Base-by-base conservation (phyloP, 2,797 vertebrate genomes). In the Phoxinus dragarum region DNA sequence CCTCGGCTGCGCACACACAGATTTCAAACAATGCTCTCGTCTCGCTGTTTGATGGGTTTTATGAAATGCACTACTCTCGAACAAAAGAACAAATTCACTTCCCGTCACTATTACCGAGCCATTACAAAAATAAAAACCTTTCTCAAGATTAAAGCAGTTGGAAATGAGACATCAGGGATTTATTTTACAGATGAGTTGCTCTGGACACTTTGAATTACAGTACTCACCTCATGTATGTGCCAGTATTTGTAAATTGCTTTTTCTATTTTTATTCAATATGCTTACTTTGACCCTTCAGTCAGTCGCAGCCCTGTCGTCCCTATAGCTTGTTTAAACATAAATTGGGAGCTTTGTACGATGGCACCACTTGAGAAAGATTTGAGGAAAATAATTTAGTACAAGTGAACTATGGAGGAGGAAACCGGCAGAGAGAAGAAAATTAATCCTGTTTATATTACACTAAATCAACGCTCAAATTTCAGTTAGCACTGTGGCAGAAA, bases 61-160 rank as follows among this genome's bases (percentile, higher is more conserved):
- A 82, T 88, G 84, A 87, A 88, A 87, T 82, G 16, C 79, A 49
- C 83, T 56, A 78, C 83, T 78, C 85, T 27, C 80, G 73, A 88
- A 89, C 89, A 89, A 89, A 90, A 84, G 82, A 83, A 87, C 88
- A 94, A 91, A 93, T 91, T 92, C 90, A 92, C 91, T 92, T 93
- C 87, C 84, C 88, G 88, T 90, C 84, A 84, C 82, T 75, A 89
- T 88, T 87, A 87, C 72, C 61, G 74, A 68, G 31, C 80, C 84
- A 81, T 77, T 89, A 88, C 80, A 84, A 76, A 86, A 86, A 86
- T 77, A 85, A 88, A 88, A 84, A 82, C 82, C 85, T 76, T 73
- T 49, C 80, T 80, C 52, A 61, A 68, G 54, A 85, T 88, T 83
- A 85, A 85, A 81, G 66, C n/a, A 38, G 86, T 87, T 81, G 82